Evolutionary conservation across 1,140 invertebrate species (phyloP), one percentile per base, ranked within the genome.

Genomic region (Pachyrhynchus sulphureomaculatus): DNA sequence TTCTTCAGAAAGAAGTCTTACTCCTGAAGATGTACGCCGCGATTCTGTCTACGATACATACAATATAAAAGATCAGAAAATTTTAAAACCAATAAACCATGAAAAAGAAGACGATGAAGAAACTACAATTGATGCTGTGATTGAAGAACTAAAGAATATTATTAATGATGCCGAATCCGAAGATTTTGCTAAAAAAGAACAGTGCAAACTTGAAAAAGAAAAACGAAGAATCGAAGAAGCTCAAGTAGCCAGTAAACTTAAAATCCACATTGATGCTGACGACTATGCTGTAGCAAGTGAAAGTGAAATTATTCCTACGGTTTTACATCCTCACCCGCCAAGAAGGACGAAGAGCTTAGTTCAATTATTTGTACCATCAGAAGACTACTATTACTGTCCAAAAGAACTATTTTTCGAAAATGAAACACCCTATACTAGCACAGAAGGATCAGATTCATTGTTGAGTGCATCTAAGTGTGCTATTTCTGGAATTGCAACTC

Each of bases 101-200:
- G 37, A 21, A 21, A 76, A 77, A 4, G 83, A 85, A 48, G 86
- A 89, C 42, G 88, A 90, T 66, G 88, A 88, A 44, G 89, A 92
- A 77, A 90, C 88, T 0, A 92, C 90, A 12, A 92, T 93, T 45
- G 91, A 92, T 65, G 90, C 92, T 77, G 90, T 92, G 0, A 92
- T 93, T 68, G 88, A 91, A 74, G 90, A 92, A 72, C 74, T 93
- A 23, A 82, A 88, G 65, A 92, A 91, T 65, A 91, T 92, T 47
- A 88, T 92, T 0, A 92, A 90, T 71, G 88, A 92, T 57, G 90
- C 89, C 0, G 89, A 92, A 78, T 84, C 83, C 0, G 87, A 91
- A 69, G 82, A 87, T 66, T 85, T 82, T 62, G 77, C 78, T 20
- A 80, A 80, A 73, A 76, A 79, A 29, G 72, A 66, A 71, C 78